Base-by-base conservation (phyloP, 1,140 invertebrate genomes). In the Eubasilissa regina region DNA sequence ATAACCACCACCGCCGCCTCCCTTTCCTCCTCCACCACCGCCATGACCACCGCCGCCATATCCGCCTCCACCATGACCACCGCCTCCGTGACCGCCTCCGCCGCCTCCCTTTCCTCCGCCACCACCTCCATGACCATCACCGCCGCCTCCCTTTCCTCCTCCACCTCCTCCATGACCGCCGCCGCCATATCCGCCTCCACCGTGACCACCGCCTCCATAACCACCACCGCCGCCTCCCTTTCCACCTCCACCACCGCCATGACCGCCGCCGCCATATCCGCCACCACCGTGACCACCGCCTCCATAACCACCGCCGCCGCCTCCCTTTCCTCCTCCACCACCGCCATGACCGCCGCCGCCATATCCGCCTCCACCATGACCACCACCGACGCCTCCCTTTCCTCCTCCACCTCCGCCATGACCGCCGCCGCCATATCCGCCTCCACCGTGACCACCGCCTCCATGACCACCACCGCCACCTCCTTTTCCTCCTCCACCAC, bases 251-350 rank as follows among this genome's bases (percentile, higher is more conserved):
- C 47, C 25, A 1, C 72, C 78, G 3, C 58, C 56, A 13, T 60
- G 72, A 8, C 78, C 78, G 19, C 25, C 19, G 3, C 78, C 78
- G n/a, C 53, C 72, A 25, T 56, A 21, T 35, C 64, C 62, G 10
- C 60, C 60, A 25, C 64, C 81, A 86, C 87, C 19, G 85, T 85
- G 9, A 75, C 84, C 0, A 66, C 58, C 77, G 11, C 45, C 47
- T 84, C 86, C 13, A 85, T 85, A 1, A 81, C 84, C 58, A 84
- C 85, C 8, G 81, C 80, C 15, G 85, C 85, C 4, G 86, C 86
- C 6, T 84, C 86, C 77, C 0, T 55, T 68, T 0, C 77, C 77
- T 3, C 44, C 15, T 86, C 86, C 19, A 85, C 55, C 0, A 85
- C 81, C 3, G 84, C 78, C 17, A 84, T 83, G 0, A 85, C 86